These are phyloP conservation scores for Steinernema carpocapsae DNA, from an alignment of 2,888 invertebrate genomes.

Conservation along the genomic window DNA sequence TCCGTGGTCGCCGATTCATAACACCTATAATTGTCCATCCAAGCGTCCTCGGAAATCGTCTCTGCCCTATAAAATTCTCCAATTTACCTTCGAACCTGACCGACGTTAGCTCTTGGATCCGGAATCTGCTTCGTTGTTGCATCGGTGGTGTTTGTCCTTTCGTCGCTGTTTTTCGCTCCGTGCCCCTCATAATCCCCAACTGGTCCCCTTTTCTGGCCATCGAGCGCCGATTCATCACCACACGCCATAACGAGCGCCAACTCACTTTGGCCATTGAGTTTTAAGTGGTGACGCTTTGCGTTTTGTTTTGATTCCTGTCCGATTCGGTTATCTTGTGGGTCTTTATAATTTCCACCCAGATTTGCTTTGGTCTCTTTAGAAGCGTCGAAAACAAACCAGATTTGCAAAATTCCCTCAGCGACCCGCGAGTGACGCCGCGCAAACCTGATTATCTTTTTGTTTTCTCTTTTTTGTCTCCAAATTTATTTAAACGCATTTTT, in stretches of 20 bases:
- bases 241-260: slow-evolving; percentile 1
- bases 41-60: background rate
- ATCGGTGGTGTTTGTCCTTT: background rate
- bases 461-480: background rate
- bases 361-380: background rate
- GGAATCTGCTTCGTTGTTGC: background rate
- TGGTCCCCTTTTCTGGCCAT: background rate
- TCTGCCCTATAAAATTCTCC: no score
- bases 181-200: slow-evolving; percentile 28
- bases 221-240: slow-evolving; percentile 16
- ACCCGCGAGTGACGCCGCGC: slow-evolving; percentile 4
- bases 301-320: background rate
- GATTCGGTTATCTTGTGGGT: no score
- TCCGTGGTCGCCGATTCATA: no score
- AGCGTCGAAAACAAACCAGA: slow-evolving; percentile 22
- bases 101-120: no score
- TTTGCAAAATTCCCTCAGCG: slow-evolving; percentile 3
- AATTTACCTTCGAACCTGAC: no score
- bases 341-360: no score
- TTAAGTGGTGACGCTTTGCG: background rate
- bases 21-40: background rate
- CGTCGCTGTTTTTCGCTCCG: background rate
- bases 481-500: background rate
- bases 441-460: slow-evolving; percentile 27
- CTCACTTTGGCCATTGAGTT: background rate